Percentiles rank a stretch among this genome's conserved stretches.
phyloP scores from a whole-genome alignment of 2,797 vertebrate species.

The Ptychadena robeensis region DNA sequence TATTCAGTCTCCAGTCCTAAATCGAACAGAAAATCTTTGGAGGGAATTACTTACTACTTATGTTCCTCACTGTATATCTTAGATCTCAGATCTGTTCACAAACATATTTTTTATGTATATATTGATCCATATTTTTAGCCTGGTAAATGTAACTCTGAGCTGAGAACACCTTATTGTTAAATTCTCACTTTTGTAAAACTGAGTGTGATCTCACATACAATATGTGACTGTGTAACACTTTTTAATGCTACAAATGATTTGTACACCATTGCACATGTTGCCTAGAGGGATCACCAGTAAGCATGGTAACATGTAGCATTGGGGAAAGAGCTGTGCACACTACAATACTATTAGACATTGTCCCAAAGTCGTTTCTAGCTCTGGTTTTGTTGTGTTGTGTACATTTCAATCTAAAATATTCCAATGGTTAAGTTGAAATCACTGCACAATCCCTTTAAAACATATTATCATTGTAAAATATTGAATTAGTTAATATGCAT shows the following conservation, averaged over 20 bases:
- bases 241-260: not conserved
- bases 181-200: not conserved
- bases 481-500: too few species aligned
- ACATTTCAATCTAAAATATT: too few species aligned
- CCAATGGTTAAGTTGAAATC: too few species aligned
- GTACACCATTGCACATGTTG: not conserved
- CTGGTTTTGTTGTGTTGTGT: too few species aligned
- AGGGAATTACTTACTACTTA: too few species aligned
- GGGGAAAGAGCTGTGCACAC: not conserved
- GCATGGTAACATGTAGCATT: not conserved
- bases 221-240: not conserved
- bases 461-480: too few species aligned
- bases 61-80: too few species aligned
- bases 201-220: not conserved
- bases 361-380: not conserved
- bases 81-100: not conserved
- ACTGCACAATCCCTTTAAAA: too few species aligned
- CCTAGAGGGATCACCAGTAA: not conserved
- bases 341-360: not conserved
- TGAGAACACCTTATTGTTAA: not conserved
- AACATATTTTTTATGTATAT: not conserved
- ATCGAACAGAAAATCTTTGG: too few species aligned
- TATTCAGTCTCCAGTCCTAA: too few species aligned
- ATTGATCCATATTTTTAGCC: not conserved
- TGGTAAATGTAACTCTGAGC: not conserved